phyloP scores from a whole-genome alignment of 1,140 invertebrate species.

The Aphaenogaster rudis region DNA sequence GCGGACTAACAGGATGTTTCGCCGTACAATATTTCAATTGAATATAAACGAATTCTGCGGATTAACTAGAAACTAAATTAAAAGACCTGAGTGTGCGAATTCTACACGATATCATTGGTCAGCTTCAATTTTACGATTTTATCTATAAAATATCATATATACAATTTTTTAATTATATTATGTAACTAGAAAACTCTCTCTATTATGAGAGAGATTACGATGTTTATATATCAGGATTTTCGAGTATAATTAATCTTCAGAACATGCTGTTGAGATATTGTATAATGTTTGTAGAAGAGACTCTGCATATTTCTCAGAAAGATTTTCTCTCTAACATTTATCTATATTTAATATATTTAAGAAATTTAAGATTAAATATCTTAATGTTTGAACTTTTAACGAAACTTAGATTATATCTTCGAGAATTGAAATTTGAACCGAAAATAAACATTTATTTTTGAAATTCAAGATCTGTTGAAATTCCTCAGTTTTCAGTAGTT shows the following conservation, averaged over 20 bases:
- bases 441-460: not conserved
- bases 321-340: not conserved
- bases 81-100: not conserved
- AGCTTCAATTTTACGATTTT: not conserved
- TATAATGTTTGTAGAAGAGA: not conserved
- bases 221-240: not conserved
- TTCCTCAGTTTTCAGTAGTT: not conserved
- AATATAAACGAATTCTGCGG: not conserved
- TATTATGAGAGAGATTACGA: not conserved
- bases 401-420: not conserved
- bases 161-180: not conserved
- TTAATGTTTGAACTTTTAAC: not conserved
- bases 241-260: not conserved
- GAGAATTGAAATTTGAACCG: not conserved
- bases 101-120: not conserved
- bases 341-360: not conserved
- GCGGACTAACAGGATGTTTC: not conserved
- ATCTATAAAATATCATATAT: not conserved
- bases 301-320: not conserved
- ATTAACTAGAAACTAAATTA: not conserved
- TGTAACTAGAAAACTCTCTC: not conserved
- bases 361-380: not conserved
- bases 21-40: not conserved
- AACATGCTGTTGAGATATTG: not conserved
- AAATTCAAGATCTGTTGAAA: not conserved